phyloP scores from a whole-genome alignment of 2,113 vertebrate species.

The Strigops habroptila region DNA sequence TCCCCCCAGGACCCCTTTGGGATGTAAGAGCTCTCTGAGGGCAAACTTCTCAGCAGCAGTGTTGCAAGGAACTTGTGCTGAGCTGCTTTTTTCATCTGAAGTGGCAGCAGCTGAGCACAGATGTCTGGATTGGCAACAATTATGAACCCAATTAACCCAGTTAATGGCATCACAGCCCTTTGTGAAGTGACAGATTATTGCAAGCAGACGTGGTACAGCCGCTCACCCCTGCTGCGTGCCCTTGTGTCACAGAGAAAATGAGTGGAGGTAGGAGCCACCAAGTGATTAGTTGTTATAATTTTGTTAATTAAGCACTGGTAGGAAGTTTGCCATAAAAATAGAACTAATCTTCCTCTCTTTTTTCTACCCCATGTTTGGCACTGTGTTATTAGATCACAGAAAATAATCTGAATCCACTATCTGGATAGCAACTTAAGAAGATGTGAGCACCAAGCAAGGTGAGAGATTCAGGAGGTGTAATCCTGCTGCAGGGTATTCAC shows the following conservation, averaged over 20 bases:
- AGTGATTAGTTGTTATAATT: not conserved
- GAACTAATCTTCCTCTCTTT: not conserved
- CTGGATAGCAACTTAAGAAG: not conserved
- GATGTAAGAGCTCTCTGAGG: not conserved
- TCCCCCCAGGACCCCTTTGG: not conserved
- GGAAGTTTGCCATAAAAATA: not conserved
- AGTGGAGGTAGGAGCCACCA: not conserved
- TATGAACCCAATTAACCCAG: conserved; percentile 66
- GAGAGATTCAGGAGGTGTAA: not conserved
- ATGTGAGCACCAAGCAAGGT: not conserved
- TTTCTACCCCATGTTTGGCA: not conserved
- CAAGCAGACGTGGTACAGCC: not conserved
- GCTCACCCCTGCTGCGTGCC: not conserved
- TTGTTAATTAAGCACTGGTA: not conserved
- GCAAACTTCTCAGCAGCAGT: not conserved
- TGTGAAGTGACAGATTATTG: conserved; percentile 31
- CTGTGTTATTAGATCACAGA: not conserved
- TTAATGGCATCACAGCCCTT: conserved; percentile 42
- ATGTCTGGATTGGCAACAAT: conserved; percentile 21
- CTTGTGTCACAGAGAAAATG: not conserved
- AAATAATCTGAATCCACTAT: not conserved
- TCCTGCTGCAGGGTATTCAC: too few relatives aligned
- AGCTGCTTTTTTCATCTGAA: not conserved
- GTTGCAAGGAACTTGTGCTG: not conserved
- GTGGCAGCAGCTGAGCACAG: conserved; percentile 21